Base-by-base conservation (phyloP, 2,797 vertebrate species). In the Discoglossus pictus region DNA sequence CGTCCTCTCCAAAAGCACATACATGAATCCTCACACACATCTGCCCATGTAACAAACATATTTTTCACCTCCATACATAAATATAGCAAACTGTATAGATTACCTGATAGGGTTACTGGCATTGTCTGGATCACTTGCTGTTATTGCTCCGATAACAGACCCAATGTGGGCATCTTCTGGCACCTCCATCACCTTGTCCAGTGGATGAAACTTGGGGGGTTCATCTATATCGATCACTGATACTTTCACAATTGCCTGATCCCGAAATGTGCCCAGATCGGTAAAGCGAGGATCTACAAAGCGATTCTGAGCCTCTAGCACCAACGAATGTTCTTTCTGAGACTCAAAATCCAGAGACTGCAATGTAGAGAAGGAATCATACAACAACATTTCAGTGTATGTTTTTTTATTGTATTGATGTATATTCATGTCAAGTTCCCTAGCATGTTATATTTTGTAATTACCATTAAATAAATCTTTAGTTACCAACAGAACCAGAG, bases 261-360 rank as follows among this genome's bases (percentile, higher is more conserved):
- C 97, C 35, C 92, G 84, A 78, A 99, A 98, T 7, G 95, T 91
- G 56, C 94, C 97, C 77, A 98, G 82, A 83, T 97, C 93, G 56
- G 87, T 81, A 0, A 96, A 95, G 15, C 92, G 92, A 39, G 94
- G 93, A 73, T 99, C 97, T 6, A 93, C 91, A 0, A 98, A 97
- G 79, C 97, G 98, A 82, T 99, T 98, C 44, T 97, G 89, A 0
- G 96, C 97, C 79, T 99, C 97, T 74, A 99, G 89, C 69, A 99
- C 92, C 0, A 99, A 90, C 0, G 94, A 98, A 86, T 99, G 97
- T 4, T 91, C 89, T 1, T 86, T 87, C 72, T 93, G 96, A 6
- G 78, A 92, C 82, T 99, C 97, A 0, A 93, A 98, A 88, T 99
- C 93, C 9, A 99, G 87, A 1, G 86, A 83, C 97, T 99, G 81